phyloP scores from a whole-genome alignment of 37 sponge, comb jelly and placozoan genomes.

The Eunapius fragilis region DNA sequence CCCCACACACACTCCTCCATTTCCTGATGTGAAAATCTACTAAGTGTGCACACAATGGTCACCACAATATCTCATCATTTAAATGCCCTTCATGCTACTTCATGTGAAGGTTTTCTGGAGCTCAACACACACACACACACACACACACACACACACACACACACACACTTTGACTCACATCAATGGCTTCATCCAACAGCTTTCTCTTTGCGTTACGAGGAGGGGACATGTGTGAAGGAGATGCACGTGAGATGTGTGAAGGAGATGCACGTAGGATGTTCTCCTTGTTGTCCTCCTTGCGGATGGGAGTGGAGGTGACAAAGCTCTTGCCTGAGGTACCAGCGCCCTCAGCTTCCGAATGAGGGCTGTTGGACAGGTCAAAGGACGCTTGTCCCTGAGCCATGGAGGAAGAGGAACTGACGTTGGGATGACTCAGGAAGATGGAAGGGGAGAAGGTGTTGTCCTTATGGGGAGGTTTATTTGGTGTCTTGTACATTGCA shows the following conservation, averaged over 20 bases:
- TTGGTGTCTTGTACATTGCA: no score
- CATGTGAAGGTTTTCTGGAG: no score
- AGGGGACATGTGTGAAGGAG: conserved; percentile 17
- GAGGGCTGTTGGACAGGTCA: neutral
- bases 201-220: conserved; percentile 1
- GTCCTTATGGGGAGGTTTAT: neutral
- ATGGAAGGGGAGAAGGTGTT: conserved; percentile 61
- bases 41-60: no score
- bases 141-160: neutral
- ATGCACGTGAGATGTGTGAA: no score
- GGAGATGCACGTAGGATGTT: no score
- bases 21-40: no score
- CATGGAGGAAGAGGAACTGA: no score
- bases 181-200: conserved; percentile 7
- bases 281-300: conserved; percentile 10
- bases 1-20: no score
- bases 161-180: neutral
- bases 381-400: neutral
- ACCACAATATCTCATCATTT: no score
- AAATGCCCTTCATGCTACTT: no score
- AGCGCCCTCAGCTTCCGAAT: neutral
- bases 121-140: neutral
- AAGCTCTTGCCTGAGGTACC: neutral
- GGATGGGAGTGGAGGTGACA: conserved; percentile 65
- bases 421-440: conserved; percentile 55